Percentiles rank a stretch among this genome's conserved stretches.
Conservation (phyloP, 35 echinoderm and acorn worm species). For the Strongylocentrotus purpuratus region DNA sequence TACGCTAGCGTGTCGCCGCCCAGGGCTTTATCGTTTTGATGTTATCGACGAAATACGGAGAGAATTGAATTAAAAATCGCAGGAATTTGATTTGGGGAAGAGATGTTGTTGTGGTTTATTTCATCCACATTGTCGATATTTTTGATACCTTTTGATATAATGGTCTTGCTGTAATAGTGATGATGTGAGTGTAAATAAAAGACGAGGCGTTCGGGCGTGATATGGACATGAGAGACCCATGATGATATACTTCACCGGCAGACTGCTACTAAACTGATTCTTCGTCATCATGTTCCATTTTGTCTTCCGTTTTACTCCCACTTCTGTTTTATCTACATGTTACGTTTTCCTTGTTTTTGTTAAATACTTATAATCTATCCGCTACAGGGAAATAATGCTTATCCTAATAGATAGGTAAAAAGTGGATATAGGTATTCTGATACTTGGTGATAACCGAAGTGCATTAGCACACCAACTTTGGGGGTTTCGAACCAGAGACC, state of each 20-base stretch:
- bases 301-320: no score
- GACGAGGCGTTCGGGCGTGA: not conserved
- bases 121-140: not conserved
- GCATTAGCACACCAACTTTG: no score
- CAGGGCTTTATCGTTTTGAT: not conserved
- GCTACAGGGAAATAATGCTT: no score
- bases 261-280: not conserved
- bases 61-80: not conserved
- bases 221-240: not conserved
- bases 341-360: no score
- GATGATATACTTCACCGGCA: not conserved
- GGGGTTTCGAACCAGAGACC: no score
- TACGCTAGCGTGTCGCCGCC: not conserved
- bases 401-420: no score
- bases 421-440: no score
- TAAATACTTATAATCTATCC: no score
- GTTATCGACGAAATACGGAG: not conserved
- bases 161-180: not conserved
- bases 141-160: not conserved
- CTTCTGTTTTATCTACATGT: no score
- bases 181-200: not conserved
- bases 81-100: not conserved
- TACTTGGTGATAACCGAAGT: no score
- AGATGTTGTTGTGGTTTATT: not conserved
- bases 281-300: no score